phyloP scores from a whole-genome alignment of 2,797 vertebrate genomes.

The Pteropus rufus region DNA sequence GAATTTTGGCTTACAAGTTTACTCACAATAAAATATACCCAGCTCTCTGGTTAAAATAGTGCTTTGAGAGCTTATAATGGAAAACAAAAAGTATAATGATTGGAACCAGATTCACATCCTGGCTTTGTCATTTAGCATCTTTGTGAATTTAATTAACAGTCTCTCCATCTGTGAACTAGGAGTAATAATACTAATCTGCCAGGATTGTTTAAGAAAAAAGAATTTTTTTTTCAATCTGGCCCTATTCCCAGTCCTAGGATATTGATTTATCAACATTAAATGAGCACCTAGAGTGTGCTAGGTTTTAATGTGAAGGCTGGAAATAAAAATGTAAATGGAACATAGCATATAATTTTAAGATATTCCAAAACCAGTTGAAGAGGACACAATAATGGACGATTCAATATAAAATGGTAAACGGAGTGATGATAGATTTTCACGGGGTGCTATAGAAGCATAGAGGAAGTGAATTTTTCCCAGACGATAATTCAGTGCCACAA shows the following conservation, averaged over 20 bases:
- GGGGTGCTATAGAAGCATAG: accelerated
- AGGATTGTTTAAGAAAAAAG: not conserved
- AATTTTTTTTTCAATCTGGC: not conserved
- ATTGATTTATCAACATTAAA: not conserved
- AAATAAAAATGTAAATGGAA: not conserved
- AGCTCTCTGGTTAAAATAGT: not conserved
- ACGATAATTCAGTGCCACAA: not conserved
- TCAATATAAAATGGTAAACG: not conserved
- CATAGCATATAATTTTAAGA: not conserved
- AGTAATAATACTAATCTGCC: not conserved
- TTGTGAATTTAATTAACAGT: not conserved
- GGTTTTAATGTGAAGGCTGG: not conserved
- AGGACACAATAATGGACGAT: not conserved
- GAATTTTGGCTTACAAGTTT: not conserved
- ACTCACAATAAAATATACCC: not conserved
- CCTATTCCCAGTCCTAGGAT: not conserved
- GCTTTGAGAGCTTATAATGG: not conserved
- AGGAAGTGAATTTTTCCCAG: not conserved
- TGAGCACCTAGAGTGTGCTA: not conserved
- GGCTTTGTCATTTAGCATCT: not conserved
- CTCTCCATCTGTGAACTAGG: not conserved
- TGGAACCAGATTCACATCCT: not conserved
- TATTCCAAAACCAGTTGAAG: not conserved
- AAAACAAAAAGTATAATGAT: not conserved
- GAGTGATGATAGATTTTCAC: not conserved